These are phyloP conservation scores for Chaenocephalus aceratus DNA, from an alignment of 2,113 vertebrate species.

Conservation along the genomic window DNA sequence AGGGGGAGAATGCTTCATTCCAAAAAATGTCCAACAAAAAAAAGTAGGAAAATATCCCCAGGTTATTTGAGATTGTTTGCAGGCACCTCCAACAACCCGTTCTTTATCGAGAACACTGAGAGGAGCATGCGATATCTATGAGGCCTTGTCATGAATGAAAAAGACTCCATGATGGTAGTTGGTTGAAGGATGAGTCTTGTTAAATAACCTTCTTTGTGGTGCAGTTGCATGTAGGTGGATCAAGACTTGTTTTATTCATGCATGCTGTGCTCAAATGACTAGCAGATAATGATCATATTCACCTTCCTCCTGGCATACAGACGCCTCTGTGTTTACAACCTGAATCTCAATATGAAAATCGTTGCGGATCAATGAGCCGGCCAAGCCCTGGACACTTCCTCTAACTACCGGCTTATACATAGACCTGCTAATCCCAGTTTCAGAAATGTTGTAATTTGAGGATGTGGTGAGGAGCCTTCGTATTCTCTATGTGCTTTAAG, in stretches of 20 bases:
- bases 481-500: constrained; percentile 35
- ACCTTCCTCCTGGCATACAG: constrained; percentile 82
- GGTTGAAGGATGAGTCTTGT: constrained; percentile 45
- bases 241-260: constrained; percentile 77
- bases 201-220: constrained; percentile 66
- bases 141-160: constrained; percentile 67
- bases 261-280: constrained; percentile 63
- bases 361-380: constrained; percentile 60
- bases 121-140: constrained; percentile 66
- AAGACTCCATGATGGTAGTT: constrained; percentile 54
- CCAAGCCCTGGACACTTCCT: constrained; percentile 62
- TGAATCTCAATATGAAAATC: constrained; percentile 79
- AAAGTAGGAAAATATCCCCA: constrained; percentile 76
- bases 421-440: constrained; percentile 57
- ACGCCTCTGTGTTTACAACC: constrained; percentile 65
- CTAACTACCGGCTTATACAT: constrained; percentile 61
- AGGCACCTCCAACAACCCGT: constrained; percentile 52
- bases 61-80: constrained; percentile 81
- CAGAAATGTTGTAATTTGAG: constrained; percentile 16
- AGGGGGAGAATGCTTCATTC: constrained; percentile 77
- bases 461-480: constrained; percentile 27
- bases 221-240: constrained; percentile 55
- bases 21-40: constrained; percentile 69
- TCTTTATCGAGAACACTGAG: constrained; percentile 56
- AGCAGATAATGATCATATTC: constrained; percentile 78